Conservation (phyloP, 2,797 vertebrate species). For the Eulemur mongoz region DNA sequence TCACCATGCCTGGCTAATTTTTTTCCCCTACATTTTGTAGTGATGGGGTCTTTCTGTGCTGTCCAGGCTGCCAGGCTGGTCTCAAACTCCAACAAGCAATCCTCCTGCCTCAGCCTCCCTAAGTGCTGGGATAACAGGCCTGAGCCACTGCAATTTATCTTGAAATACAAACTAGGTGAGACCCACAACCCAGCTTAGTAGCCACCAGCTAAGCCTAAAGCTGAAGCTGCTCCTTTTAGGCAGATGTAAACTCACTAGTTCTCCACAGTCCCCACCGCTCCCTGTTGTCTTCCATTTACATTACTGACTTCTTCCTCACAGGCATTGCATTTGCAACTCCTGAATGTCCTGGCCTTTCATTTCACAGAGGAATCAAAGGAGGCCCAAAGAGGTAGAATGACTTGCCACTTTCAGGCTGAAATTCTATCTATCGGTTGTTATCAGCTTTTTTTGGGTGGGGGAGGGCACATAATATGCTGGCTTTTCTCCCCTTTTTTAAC, state of each 20-base stretch:
- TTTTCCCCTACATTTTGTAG: not conserved
- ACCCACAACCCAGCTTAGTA: not conserved
- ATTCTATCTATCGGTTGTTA: not conserved
- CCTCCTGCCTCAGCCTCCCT: not conserved
- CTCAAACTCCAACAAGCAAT: not conserved
- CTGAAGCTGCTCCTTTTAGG: not conserved
- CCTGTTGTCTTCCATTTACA: not conserved
- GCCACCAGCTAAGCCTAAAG: not conserved
- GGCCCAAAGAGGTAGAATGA: not conserved
- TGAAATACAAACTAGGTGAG: slow-evolving; percentile 2
- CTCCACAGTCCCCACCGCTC: not conserved
- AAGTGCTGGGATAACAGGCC: not conserved
- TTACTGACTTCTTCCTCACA: not conserved
- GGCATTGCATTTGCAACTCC: not conserved
- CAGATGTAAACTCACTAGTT: not conserved
- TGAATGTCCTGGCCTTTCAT: not conserved
- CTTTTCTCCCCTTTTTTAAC: not conserved
- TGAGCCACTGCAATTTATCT: not conserved
- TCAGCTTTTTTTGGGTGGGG: too few relatives aligned
- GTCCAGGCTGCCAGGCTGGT: not conserved
- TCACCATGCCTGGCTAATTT: not conserved
- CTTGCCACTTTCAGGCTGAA: not conserved
- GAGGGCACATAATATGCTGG: not conserved
- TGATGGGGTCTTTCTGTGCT: not conserved
- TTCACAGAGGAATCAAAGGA: not conserved